Base-by-base conservation (phyloP, 2,797 vertebrate genomes). In the Bovichtus diacanthus region DNA sequence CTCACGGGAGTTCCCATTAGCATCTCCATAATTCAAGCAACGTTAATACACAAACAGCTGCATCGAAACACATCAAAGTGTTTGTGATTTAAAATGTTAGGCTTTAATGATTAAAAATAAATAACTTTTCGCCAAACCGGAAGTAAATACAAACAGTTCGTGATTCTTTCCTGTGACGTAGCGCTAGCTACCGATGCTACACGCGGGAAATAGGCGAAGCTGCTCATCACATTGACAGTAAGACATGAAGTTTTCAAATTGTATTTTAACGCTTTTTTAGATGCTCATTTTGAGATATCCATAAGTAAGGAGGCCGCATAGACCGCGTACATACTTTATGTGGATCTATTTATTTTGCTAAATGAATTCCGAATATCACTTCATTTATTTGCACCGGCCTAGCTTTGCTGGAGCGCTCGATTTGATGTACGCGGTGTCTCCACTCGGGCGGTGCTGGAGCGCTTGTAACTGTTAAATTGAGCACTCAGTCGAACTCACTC, bases 181-280 rank as follows among this genome's bases (percentile, higher is more conserved):
- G 21, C 3, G 76, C 85, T 91, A 93, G 90, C 88, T 70, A 70
- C 88, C 63, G 92, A 91, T 89, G 95, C 91, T 95, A 94, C 93
- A 95, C 95, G 95, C 95, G 95, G 95, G 95, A 95, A 96, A 95
- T 77, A 85, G 90, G 63, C 59, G 70, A 89, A 80, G 82, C 83
- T 63, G 61, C 63, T 56, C 64, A 34, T 65, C 72, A 74, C 54
- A 71, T 70, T 81, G 70, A 87, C 63, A 88, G 93, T 94, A 93
- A 90, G 92, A 61, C 43, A 19, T 34, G 1, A 82, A 80, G 60
- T 91, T 86, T 84, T 47, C 1, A 3, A 9, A 51, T 7, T 27
- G 0, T 11, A 2, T 16, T 73, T 31, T 44, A n/a, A 34, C 0
- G 4, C 27, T 27, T 38, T 6, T 53, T 61, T 36, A 50, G 1